A percentile compares a stretch with the other conserved stretches of the same genome.
Evolutionary conservation across 1,140 invertebrate species (phyloP).

Genomic region (Bombus cullumanus): DNA sequence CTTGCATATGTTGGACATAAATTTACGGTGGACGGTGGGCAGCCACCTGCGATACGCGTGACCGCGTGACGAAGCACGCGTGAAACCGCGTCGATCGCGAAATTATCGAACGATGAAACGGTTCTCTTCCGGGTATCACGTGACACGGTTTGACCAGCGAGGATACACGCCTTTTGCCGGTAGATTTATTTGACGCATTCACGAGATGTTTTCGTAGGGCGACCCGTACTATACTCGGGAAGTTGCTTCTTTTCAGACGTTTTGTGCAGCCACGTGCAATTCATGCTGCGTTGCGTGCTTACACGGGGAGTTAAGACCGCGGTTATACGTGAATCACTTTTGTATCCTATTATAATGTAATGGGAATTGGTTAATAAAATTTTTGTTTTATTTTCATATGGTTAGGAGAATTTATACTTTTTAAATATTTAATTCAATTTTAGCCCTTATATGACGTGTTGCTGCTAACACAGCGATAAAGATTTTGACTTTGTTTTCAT

Average conservation of each 20-base stretch:
- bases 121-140: slow-evolving; percentile 44
- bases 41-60: slow-evolving; percentile 54
- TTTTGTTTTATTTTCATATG: background rate
- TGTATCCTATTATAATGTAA: background rate
- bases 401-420: background rate
- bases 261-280: background rate
- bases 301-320: background rate
- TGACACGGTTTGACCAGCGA: background rate
- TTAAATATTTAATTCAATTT: too few relatives aligned
- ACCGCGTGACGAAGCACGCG: slow-evolving; percentile 52
- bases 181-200: slow-evolving; percentile 24
- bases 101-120: slow-evolving; percentile 50
- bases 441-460: too few relatives aligned
- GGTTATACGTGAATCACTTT: background rate
- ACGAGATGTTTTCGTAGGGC: slow-evolving; percentile 31
- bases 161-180: slow-evolving; percentile 19
- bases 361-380: background rate
- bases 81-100: slow-evolving; percentile 50
- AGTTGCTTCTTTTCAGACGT: background rate
- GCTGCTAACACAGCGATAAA: too few relatives aligned
- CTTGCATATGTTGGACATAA: slow-evolving; percentile 27
- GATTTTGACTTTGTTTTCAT: too few relatives aligned
- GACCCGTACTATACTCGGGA: background rate
- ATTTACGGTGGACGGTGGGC: slow-evolving; percentile 2
- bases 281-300: background rate